Evolutionary conservation across 2,888 invertebrate genomes (phyloP).

Genomic region (Ichneumon xanthorius): DNA sequence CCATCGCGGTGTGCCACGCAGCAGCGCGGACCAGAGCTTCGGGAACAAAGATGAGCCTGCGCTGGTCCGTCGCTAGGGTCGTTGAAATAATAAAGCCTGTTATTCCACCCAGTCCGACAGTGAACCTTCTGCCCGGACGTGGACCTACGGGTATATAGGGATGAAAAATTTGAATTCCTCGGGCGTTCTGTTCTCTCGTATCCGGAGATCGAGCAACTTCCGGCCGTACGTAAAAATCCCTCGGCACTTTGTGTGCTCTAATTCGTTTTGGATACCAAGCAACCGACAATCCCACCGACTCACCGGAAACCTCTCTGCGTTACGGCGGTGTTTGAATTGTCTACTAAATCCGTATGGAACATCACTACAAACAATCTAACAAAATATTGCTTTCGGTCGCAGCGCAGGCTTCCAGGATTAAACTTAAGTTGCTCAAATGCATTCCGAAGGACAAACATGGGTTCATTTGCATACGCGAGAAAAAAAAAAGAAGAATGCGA

Average conservation of each 20-base stretch:
- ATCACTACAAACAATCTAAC: background rate
- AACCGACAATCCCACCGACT: slow-evolving; percentile 34
- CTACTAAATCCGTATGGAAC: background rate
- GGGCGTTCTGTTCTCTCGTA: slow-evolving; percentile 64
- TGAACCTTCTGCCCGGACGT: slow-evolving; percentile 44
- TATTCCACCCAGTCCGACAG: slow-evolving; percentile 73
- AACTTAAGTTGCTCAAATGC: background rate
- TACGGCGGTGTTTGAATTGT: background rate
- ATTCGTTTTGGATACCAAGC: slow-evolving; percentile 25
- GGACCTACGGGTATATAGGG: slow-evolving; percentile 33
- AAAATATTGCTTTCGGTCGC: background rate
- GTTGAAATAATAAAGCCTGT: slow-evolving; percentile 82
- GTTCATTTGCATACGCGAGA: slow-evolving; percentile 1
- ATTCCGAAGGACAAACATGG: background rate
- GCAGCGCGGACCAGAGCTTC: slow-evolving; percentile 42
- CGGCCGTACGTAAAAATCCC: slow-evolving; percentile 11
- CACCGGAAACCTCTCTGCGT: slow-evolving; percentile 7
- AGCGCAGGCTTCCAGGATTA: background rate
- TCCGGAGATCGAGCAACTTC: slow-evolving; percentile 42
- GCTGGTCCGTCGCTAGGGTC: slow-evolving; percentile 68
- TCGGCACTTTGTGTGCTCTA: background rate
- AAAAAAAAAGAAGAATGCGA: slow-evolving; percentile 31
- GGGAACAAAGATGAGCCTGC: slow-evolving; percentile 59
- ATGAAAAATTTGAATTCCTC: slow-evolving; percentile 78
- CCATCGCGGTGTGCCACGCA: slow-evolving; percentile 18